A percentile compares a stretch with the other conserved stretches of the same genome.
Conservation (phyloP, 2,797 vertebrate species). For the Myotis daubentonii region DNA sequence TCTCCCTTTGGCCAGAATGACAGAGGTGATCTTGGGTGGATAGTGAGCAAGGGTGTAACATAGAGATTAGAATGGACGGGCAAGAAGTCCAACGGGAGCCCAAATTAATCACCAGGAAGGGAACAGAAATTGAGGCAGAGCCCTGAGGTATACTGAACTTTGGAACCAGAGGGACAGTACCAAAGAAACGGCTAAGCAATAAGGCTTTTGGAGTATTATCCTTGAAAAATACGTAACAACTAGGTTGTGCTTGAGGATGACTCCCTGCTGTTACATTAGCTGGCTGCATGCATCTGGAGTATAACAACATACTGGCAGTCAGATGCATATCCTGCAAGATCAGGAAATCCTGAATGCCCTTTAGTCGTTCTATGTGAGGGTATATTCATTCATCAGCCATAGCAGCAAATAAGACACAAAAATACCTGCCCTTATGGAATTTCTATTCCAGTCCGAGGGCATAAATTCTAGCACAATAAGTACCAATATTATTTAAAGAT, state of each 20-base stretch:
- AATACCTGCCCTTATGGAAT: rapidly evolving
- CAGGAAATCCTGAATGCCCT: background rate
- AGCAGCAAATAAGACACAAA: background rate
- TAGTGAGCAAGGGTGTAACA: background rate
- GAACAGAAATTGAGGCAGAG: background rate
- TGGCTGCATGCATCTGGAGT: background rate
- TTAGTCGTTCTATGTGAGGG: background rate
- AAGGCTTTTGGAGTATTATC: background rate
- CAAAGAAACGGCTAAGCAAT: background rate
- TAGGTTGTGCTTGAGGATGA: background rate
- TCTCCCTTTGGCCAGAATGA: background rate
- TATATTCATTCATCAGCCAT: background rate
- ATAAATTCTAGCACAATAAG: background rate
- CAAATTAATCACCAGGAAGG: background rate
- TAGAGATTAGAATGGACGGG: background rate
- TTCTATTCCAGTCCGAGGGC: background rate
- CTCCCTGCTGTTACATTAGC: background rate
- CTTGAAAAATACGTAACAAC: background rate
- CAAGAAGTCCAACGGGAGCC: background rate
- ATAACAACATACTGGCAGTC: no score
- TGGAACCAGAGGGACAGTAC: background rate
- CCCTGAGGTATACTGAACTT: background rate
- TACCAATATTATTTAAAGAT: background rate
- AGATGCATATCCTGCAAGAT: no score
- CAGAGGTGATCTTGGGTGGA: background rate